Conservation (phyloP, 2,113 vertebrate genomes). For the Mormyrus lacerda region DNA sequence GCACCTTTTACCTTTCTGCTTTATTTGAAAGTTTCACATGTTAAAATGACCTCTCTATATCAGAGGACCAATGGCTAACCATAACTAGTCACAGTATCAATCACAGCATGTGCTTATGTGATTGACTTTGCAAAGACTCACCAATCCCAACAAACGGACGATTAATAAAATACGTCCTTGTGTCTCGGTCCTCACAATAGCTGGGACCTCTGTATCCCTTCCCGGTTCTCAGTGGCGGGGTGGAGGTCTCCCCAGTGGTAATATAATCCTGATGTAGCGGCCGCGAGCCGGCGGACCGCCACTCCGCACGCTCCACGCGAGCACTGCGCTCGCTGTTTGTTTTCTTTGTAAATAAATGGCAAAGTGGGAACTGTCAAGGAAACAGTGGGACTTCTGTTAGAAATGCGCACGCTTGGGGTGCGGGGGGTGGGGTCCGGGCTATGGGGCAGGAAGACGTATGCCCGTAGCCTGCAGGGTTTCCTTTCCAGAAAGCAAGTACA, state of each 20-base stretch:
- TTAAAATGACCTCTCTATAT: not conserved
- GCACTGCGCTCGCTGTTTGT: slow-evolving; percentile 7
- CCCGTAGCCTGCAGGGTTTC: slow-evolving; percentile 63
- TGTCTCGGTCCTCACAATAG: not conserved
- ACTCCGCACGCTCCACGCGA: not conserved
- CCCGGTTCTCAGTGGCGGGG: not conserved
- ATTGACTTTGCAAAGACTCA: not conserved
- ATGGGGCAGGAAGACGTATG: slow-evolving; percentile 61
- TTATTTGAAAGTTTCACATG: not conserved
- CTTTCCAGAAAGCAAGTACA: slow-evolving; percentile 56
- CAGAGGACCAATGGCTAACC: not conserved
- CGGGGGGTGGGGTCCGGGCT: slow-evolving; percentile 22
- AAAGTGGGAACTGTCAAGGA: slow-evolving; percentile 9
- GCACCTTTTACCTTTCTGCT: not conserved
- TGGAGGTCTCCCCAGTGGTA: not conserved
- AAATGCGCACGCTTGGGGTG: slow-evolving; percentile 31
- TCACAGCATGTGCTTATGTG: not conserved
- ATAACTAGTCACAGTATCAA: not conserved
- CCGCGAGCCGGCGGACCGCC: not conserved
- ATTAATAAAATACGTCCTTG: not conserved
- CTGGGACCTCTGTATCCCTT: not conserved
- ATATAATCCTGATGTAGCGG: not conserved
- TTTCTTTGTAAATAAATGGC: slow-evolving; percentile 24
- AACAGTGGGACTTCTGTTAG: slow-evolving; percentile 51
- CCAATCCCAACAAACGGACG: not conserved